phyloP scores from a whole-genome alignment of 2,113 vertebrate genomes.

The Craseonycteris thonglongyai region DNA sequence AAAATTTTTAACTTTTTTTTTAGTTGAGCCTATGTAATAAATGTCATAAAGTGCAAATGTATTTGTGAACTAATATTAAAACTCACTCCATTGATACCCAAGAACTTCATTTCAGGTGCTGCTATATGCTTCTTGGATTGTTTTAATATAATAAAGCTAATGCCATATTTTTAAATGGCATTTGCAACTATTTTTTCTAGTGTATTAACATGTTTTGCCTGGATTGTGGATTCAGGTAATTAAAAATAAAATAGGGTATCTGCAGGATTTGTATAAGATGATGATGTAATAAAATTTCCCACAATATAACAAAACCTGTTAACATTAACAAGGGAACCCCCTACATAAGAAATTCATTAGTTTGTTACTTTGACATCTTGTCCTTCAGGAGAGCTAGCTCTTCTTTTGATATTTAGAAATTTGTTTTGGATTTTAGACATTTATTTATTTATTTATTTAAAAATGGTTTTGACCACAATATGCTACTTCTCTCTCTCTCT shows the following conservation, averaged over 20 bases:
- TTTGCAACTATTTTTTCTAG: conserved; percentile 55
- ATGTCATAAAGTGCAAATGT: conserved; percentile 66
- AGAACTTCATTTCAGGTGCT: conserved; percentile 41
- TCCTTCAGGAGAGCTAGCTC: neutral
- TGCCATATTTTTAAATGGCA: too few species aligned
- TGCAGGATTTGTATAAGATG: conserved; percentile 40
- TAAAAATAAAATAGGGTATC: conserved; percentile 14
- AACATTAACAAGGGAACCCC: neutral
- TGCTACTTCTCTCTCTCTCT: too few species aligned
- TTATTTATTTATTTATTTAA: neutral
- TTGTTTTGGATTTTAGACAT: neutral
- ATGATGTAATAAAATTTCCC: conserved; percentile 33
- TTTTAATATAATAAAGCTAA: conserved; percentile 66
- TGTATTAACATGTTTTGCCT: conserved; percentile 36
- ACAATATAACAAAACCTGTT: conserved; percentile 1
- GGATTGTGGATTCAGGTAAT: conserved; percentile 20
- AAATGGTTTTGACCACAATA: neutral
- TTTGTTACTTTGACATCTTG: neutral
- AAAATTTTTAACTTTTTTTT: conserved; percentile 48
- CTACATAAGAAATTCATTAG: neutral
- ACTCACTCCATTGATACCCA: neutral
- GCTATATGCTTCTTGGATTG: conserved; percentile 10
- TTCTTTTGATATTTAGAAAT: conserved; percentile 3
- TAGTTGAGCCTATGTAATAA: conserved; percentile 67
- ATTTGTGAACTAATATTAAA: conserved; percentile 66